Percentiles rank a stretch among this genome's conserved stretches.
Conservation (phyloP, 2,113 vertebrate genomes). For the Campylomormyrus tamandua region DNA sequence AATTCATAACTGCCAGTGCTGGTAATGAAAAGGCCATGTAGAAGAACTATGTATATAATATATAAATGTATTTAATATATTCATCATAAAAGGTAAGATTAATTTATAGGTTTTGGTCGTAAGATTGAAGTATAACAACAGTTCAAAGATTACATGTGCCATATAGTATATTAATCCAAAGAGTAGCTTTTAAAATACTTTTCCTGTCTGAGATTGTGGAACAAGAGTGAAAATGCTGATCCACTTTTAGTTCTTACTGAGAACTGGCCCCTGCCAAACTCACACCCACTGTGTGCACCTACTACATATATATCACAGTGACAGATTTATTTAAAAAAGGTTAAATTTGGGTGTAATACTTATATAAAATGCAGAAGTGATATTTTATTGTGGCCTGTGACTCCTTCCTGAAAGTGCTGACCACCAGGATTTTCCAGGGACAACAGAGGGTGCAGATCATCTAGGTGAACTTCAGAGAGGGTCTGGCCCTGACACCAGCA, state of each 20-base stretch:
- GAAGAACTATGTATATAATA: background rate
- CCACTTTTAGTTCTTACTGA: background rate
- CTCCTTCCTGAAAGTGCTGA: background rate
- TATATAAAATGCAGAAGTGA: background rate
- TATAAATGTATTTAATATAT: conserved; percentile 10
- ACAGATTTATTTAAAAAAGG: background rate
- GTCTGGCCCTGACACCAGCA: background rate
- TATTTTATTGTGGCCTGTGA: background rate
- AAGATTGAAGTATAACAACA: background rate
- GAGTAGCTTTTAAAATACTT: background rate
- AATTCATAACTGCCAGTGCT: background rate
- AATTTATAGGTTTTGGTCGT: conserved; percentile 1
- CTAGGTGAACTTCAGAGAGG: background rate
- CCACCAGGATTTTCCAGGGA: background rate
- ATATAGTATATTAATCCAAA: background rate
- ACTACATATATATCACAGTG: background rate
- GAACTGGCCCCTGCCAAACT: background rate
- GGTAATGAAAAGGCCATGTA: background rate
- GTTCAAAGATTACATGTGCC: background rate
- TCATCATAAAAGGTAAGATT: background rate
- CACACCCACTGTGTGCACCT: background rate
- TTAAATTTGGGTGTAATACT: background rate
- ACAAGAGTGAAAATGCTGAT: background rate
- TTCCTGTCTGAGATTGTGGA: background rate
- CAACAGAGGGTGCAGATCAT: background rate